phyloP scores from a whole-genome alignment of 2,888 invertebrate genomes.

The Aporophyla nigra region DNA sequence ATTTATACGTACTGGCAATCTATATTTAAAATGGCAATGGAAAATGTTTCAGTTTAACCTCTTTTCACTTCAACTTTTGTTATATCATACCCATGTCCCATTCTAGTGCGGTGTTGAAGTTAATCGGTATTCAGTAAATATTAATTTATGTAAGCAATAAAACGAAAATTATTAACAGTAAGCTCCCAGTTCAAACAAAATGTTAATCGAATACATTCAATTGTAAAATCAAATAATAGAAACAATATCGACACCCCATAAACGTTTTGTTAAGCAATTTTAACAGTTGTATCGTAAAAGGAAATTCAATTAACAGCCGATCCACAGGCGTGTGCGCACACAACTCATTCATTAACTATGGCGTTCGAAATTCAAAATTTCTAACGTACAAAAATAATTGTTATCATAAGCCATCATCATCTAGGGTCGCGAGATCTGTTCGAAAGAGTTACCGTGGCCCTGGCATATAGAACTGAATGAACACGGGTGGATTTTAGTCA shows the following conservation, averaged over 20 bases:
- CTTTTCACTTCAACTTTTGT: neutral
- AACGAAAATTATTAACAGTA: constrained; percentile 5
- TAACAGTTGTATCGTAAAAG: constrained; percentile 33
- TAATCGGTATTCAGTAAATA: neutral
- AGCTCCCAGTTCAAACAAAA: constrained; percentile 21
- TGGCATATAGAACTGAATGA: too few species aligned
- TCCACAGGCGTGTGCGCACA: constrained; percentile 29
- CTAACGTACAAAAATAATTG: constrained; percentile 50
- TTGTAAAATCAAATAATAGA: constrained; percentile 28
- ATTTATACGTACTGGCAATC: neutral
- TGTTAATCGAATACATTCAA: constrained; percentile 22
- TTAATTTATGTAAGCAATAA: constrained; percentile 9
- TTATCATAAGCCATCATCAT: constrained; percentile 31
- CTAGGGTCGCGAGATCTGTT: too few species aligned
- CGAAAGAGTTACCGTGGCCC: too few species aligned
- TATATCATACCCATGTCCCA: neutral
- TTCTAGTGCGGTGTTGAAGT: too few species aligned
- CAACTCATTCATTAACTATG: constrained; percentile 44
- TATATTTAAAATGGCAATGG: neutral
- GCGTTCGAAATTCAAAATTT: constrained; percentile 43
- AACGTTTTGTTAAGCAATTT: constrained; percentile 34
- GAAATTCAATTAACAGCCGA: constrained; percentile 44
- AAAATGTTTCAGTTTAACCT: neutral
- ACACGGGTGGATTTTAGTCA: too few species aligned
- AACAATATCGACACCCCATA: constrained; percentile 24